Percentiles rank a stretch among this genome's conserved stretches.
phyloP scores from a whole-genome alignment of 2,113 vertebrate genomes.

The Athene cunicularia region DNA sequence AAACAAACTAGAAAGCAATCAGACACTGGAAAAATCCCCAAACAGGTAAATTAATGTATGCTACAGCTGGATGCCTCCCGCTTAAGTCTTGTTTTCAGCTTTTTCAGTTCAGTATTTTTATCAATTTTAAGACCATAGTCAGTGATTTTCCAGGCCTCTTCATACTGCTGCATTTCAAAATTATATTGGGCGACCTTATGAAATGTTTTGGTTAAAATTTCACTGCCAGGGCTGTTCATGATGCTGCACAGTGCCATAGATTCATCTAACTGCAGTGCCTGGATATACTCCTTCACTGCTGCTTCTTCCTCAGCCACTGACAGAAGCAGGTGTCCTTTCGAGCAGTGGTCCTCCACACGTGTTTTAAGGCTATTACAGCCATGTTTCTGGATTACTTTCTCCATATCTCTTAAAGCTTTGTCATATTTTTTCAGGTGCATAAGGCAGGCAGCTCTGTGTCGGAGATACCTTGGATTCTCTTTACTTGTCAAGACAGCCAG shows the following conservation, averaged over 20 bases:
- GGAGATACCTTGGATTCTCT: conserved; percentile 64
- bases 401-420: conserved; percentile 83
- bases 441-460: conserved; percentile 83
- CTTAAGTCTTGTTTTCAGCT: conserved; percentile 80
- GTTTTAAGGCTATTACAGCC: conserved; percentile 17
- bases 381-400: conserved; percentile 74
- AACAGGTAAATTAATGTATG: conserved; percentile 76
- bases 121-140: conserved; percentile 84
- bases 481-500: conserved; percentile 78
- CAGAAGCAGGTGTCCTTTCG: conserved; percentile 79
- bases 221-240: conserved; percentile 66
- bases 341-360: conserved; percentile 81
- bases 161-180: conserved; percentile 72
- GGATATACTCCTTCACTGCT: conserved; percentile 80
- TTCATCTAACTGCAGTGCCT: conserved; percentile 79
- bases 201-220: conserved; percentile 71
- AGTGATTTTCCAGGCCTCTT: conserved; percentile 81
- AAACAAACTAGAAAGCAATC: background rate
- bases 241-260: conserved; percentile 75
- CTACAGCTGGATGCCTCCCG: conserved; percentile 81
- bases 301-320: conserved; percentile 70
- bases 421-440: conserved; percentile 72
- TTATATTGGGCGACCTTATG: conserved; percentile 71
- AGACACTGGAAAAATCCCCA: background rate
- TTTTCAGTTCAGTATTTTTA: conserved; percentile 77